Evolutionary conservation across 2,797 vertebrate species (phyloP), one percentile per base, ranked within the genome.

Genomic region (Anguilla megastoma): DNA sequence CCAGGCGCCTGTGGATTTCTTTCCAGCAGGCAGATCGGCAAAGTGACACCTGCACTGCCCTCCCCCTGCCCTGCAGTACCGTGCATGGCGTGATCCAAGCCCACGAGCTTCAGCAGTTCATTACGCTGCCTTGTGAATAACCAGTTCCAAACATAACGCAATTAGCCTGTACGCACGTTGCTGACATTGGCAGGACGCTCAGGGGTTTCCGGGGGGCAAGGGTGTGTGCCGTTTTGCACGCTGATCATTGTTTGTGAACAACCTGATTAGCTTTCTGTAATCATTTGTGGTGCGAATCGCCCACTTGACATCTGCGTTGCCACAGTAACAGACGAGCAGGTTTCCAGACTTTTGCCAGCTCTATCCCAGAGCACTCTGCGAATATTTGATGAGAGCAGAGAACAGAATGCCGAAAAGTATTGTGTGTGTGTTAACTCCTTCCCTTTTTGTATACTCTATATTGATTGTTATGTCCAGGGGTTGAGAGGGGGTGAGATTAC

Each of bases 271-370:
- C 60, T 41, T 63, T 86, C 86, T 80, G 21, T 84, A 58, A 54
- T 84, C 74, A 79, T 84, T 86, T 63, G 6, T 5, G 24, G 12
- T 30, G 54, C 1, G 10, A 54, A n/a, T 87, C 48, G 85, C 30
- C 56, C 8, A 10, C 88, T 88, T 88, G 27, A 90, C 52, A 30
- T 6, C 27, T 89, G 45, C 60, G 52, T 91, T 88, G 87, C 89
- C 79, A 82, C 87, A 56, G 85, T 84, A 88, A 90, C 76, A 71
- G 7, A 8, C 63, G 0, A 87, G 89, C 89, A 85, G 16, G 88
- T 91, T 90, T 91, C 48, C 84, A 88, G 36, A 14, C 87, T 89
- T 56, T 71, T 36, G 82, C 87, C 52, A 33, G 80, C 58, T 88
- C 85, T 33, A 63, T 74, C 41, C 54, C 52, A 8, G 86, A 74